These are phyloP conservation scores for Pangasius larnaudii DNA, from an alignment of 2,797 vertebrate genomes.

Conservation along the genomic window DNA sequence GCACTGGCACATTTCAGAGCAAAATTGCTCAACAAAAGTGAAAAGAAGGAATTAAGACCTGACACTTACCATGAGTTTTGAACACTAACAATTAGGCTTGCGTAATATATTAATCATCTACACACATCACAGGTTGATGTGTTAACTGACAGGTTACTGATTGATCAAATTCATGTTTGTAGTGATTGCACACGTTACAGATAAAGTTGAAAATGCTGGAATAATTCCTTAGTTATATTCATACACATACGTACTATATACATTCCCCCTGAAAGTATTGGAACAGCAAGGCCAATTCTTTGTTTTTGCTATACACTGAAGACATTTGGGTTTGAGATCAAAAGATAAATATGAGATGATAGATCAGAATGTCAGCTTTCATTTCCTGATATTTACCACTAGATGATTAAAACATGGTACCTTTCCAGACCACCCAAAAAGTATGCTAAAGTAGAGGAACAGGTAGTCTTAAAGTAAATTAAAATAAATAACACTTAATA, in stretches of 20 bases:
- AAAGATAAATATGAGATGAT: not conserved
- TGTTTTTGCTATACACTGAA: not conserved
- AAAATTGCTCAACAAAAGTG: conserved; percentile 42
- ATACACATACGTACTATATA: not conserved
- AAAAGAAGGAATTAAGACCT: conserved; percentile 1
- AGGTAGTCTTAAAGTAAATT: not conserved
- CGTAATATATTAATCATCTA: not conserved
- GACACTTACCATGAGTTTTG: not conserved
- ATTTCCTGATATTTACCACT: not conserved
- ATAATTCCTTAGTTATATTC: not conserved
- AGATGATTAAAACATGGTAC: not conserved
- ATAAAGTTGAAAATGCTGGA: too few relatives aligned
- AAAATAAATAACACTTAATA: not conserved
- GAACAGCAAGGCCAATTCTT: not conserved
- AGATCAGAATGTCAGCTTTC: not conserved
- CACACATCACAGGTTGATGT: not conserved
- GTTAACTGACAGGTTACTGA: not conserved
- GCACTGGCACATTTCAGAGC: conserved; percentile 25
- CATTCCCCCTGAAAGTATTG: not conserved
- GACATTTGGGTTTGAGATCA: not conserved
- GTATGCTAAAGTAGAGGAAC: not conserved
- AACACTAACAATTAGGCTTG: not conserved
- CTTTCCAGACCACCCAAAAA: not conserved
- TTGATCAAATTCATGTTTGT: not conserved
- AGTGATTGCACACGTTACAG: not conserved